A percentile compares a stretch with the other conserved stretches of the same genome.
Evolutionary conservation across 2,113 vertebrate species (phyloP).

Genomic region (Aegotheles bennettii): DNA sequence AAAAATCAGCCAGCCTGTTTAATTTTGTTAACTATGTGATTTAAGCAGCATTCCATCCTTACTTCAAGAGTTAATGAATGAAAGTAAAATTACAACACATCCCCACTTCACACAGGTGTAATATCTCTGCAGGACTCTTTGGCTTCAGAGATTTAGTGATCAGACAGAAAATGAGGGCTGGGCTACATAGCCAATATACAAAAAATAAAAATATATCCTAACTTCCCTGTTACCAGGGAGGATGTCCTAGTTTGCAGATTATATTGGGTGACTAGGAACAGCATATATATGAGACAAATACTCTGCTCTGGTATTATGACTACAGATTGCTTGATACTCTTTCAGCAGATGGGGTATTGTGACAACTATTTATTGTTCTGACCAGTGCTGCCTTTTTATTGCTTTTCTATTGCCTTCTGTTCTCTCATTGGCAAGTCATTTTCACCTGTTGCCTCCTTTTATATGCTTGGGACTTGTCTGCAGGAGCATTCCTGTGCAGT

Average conservation of each 20-base stretch:
- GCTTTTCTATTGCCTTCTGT: not conserved
- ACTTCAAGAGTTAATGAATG: not conserved
- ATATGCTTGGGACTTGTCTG: not conserved
- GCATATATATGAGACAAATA: not conserved
- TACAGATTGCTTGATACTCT: not conserved
- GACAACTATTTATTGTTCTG: not conserved
- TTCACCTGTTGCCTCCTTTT: not conserved
- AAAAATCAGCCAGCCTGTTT: not conserved
- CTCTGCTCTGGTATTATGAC: not conserved
- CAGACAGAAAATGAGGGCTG: not conserved
- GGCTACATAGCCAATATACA: not conserved
- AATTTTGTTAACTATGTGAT: not conserved
- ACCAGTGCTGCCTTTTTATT: not conserved
- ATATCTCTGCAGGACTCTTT: not conserved
- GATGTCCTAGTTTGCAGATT: not conserved
- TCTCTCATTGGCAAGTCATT: not conserved
- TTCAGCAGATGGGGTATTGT: not conserved
- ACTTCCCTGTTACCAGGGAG: not conserved
- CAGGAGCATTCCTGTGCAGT: not conserved
- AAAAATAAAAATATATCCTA: not conserved
- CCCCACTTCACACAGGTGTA: not conserved
- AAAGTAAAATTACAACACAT: not conserved
- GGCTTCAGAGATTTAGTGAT: not conserved
- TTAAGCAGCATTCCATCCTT: not conserved
- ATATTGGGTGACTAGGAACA: not conserved